Conservation (phyloP, 2,797 vertebrate genomes). For the Limosa lapponica region DNA sequence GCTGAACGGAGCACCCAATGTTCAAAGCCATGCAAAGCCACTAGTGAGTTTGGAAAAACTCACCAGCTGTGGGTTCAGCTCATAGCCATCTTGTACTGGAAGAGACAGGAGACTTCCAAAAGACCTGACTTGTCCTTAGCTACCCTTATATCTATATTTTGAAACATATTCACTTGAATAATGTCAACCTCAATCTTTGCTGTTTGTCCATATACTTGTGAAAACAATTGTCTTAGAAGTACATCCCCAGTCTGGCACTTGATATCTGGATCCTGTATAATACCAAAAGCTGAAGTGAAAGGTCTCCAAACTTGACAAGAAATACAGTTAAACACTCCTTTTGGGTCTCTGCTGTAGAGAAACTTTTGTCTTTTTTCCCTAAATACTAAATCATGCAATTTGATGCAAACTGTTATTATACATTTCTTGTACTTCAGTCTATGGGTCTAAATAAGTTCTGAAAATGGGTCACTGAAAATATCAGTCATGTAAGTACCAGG, state of each 20-base stretch:
- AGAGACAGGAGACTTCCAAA: background rate
- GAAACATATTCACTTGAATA: background rate
- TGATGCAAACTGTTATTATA: background rate
- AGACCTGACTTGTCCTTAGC: background rate
- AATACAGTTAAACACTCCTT: background rate
- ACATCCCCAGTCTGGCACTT: background rate
- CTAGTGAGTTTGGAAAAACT: background rate
- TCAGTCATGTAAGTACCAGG: background rate
- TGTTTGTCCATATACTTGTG: background rate
- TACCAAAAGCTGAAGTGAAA: background rate
- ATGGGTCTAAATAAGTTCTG: background rate
- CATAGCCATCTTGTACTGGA: background rate
- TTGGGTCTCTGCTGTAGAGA: background rate
- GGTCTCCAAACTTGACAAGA: background rate
- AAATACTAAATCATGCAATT: fast-evolving
- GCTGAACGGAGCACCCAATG: background rate
- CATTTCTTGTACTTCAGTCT: background rate
- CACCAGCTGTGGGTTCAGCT: background rate
- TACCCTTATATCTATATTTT: background rate
- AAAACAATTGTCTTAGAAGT: background rate
- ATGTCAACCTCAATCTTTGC: fast-evolving
- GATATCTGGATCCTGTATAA: background rate
- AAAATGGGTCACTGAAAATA: background rate
- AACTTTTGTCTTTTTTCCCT: background rate
- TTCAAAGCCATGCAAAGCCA: background rate